These are phyloP conservation scores for Chalcis sispes DNA, from an alignment of 2,888 invertebrate genomes.

Conservation along the genomic window DNA sequence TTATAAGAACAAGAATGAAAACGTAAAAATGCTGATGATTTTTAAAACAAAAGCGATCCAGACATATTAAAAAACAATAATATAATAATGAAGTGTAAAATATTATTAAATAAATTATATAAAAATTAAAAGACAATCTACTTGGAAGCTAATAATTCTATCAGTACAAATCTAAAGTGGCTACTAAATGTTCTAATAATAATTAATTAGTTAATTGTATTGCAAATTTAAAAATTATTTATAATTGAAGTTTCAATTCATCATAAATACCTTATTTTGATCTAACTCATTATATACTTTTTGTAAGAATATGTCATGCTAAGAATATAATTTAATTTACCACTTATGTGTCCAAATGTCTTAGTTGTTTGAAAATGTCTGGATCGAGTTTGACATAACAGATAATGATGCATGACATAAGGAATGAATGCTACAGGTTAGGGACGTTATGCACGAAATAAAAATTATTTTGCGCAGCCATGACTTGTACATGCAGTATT, in stretches of 20 bases:
- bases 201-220: background rate
- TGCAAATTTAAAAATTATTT: slow-evolving; percentile 4
- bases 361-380: slow-evolving; percentile 34
- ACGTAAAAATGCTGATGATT: slow-evolving; percentile 38
- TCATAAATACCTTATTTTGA: slow-evolving; percentile 23
- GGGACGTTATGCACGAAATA: slow-evolving; percentile 20
- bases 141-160: slow-evolving; percentile 15
- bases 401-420: slow-evolving; percentile 12
- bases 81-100: background rate
- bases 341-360: slow-evolving; percentile 29
- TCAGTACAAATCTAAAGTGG: slow-evolving; percentile 13
- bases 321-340: slow-evolving; percentile 33
- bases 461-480: slow-evolving; percentile 15
- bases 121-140: slow-evolving; percentile 10
- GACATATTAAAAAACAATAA: slow-evolving; percentile 54
- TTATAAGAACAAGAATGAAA: slow-evolving; percentile 42
- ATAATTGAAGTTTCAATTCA: slow-evolving; percentile 23
- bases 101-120: slow-evolving; percentile 8
- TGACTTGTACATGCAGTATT: slow-evolving; percentile 40
- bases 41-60: slow-evolving; percentile 53
- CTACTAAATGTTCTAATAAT: slow-evolving; percentile 10
- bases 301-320: slow-evolving; percentile 26
- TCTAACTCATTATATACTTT: slow-evolving; percentile 20
- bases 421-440: slow-evolving; percentile 25
- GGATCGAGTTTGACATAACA: slow-evolving; percentile 32